Percentiles rank a stretch among this genome's conserved stretches.
phyloP scores from a whole-genome alignment of 2,113 vertebrate species.

The Heterocephalus glaber region DNA sequence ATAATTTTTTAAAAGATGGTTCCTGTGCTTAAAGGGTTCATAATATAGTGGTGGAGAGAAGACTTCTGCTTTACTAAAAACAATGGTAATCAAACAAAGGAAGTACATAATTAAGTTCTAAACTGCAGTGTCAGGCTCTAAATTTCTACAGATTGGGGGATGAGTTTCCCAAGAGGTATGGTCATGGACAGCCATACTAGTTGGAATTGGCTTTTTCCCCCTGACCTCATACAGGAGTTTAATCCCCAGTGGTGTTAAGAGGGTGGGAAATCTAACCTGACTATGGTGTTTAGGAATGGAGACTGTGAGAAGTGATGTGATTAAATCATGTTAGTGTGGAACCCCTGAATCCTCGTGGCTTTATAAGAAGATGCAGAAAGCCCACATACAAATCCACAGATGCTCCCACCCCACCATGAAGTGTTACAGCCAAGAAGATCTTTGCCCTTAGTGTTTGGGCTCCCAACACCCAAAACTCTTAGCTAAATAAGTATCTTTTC shows the following conservation, averaged over 20 bases:
- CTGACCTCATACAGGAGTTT: not conserved
- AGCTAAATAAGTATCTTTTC: not conserved
- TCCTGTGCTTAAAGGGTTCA: not conserved
- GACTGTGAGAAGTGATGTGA: not conserved
- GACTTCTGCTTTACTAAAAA: slow-evolving; percentile 13
- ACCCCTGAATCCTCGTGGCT: not conserved
- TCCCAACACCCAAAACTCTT: not conserved
- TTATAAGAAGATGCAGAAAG: not conserved
- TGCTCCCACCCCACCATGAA: not conserved
- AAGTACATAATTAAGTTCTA: not conserved
- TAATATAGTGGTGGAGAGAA: slow-evolving; percentile 29
- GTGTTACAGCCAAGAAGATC: too few species aligned
- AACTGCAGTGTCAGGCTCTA: not conserved
- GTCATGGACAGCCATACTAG: not conserved
- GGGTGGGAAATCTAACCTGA: not conserved
- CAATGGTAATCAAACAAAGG: slow-evolving; percentile 23
- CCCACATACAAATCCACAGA: not conserved
- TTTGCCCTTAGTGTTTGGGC: not conserved
- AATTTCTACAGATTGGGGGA: not conserved
- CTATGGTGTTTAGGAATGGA: not conserved
- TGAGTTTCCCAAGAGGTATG: not conserved
- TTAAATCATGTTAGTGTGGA: not conserved
- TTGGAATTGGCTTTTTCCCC: not conserved
- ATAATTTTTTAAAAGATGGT: not conserved
- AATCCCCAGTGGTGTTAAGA: not conserved